Base-by-base conservation (phyloP, 2,797 vertebrate genomes). In the Pogoniulus pusillus region DNA sequence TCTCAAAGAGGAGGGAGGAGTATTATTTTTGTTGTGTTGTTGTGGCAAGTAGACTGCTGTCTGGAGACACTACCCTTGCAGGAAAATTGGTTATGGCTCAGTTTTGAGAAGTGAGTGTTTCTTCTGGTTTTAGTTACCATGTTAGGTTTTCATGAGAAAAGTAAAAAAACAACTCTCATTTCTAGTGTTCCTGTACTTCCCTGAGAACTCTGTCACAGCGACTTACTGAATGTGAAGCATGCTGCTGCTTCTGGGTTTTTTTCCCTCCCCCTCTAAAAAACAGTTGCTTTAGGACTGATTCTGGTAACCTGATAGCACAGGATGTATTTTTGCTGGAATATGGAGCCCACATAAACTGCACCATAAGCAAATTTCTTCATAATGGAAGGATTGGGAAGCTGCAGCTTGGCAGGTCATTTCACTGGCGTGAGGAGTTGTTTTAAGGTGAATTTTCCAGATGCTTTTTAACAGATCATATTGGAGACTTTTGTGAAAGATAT, bases 321-420 rank as follows among this genome's bases (percentile, higher is more conserved):
- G 68, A 89, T 91, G 91, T 96, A 90, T 94, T 96, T 95, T 92
- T 93, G 85, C 93, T 95, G 94, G 96, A 95, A 92, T 83, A 96
- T 84, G 43, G 80, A 93, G 79, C 64, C 82, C 68, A 58, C 35
- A 57, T 70, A 88, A 96, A 89, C 75, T 95, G 74, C 92, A 82
- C 86, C 79, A 75, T 74, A 85, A 95, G 73, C 89, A 90, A 83
- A 91, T 94, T 96, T 96, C 95, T 97, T 88, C 93, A 82, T 95
- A 95, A 96, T 93, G 85, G 86, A 87, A 92, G 81, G 92, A 96
- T 91, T 7, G n/a, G 73, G 93, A 93, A 93, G 93, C 80, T 82
- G 85, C 76, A 93, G 72, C 58, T 89, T 90, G 93, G 85, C 91
- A 94, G 62, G 59, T 65, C 27, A 1, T 47, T 90, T 81, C 63